These are phyloP conservation scores for Chelonia mydas DNA, from an alignment of 2,797 vertebrate genomes.

Conservation along the genomic window DNA sequence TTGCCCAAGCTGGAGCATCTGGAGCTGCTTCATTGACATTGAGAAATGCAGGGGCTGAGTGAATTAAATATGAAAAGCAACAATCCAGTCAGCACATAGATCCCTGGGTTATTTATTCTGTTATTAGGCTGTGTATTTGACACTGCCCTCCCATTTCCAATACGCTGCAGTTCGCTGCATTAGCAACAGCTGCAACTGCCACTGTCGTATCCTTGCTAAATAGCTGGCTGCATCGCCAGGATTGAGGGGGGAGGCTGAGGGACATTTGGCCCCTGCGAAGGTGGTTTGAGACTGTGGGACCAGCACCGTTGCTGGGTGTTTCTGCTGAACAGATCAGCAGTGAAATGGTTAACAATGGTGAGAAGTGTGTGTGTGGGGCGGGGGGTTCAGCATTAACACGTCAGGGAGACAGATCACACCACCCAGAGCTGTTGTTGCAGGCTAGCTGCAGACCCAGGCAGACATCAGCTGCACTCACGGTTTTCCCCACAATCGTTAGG, in stretches of 20 bases:
- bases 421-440: background rate
- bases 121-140: conserved; percentile 52
- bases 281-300: background rate
- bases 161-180: background rate
- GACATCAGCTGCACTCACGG: background rate
- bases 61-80: background rate
- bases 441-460: background rate
- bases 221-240: too few relatives aligned
- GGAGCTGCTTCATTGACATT: background rate
- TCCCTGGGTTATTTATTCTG: background rate
- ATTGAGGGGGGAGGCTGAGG: too few relatives aligned
- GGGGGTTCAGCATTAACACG: background rate
- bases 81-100: background rate
- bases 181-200: background rate
- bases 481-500: fast-evolving
- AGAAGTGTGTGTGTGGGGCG: background rate
- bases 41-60: background rate
- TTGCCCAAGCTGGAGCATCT: fast-evolving
- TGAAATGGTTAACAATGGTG: too few relatives aligned
- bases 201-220: background rate
- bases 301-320: background rate
- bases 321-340: background rate
- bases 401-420: background rate
- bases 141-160: background rate
- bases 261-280: background rate